phyloP scores from a whole-genome alignment of 2,888 invertebrate genomes.

The Ormyrus nitidulus region DNA sequence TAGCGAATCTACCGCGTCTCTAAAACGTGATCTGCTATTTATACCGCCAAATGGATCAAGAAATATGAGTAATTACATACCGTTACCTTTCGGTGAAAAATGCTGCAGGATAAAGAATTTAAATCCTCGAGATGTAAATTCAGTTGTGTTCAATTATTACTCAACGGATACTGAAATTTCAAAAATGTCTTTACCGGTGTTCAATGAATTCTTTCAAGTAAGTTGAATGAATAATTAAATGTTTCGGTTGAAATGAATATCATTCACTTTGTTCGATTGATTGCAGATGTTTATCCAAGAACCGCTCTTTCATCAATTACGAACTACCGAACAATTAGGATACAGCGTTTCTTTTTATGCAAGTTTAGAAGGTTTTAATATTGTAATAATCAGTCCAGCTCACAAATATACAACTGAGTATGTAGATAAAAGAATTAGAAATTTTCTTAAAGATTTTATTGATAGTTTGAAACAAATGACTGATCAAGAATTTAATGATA shows the following conservation, averaged over 20 bases:
- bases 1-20: constrained; percentile 77
- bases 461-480: constrained; percentile 79
- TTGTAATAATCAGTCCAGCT: constrained; percentile 87
- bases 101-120: constrained; percentile 84
- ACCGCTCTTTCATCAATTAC: constrained; percentile 88
- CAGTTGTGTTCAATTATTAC: constrained; percentile 90
- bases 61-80: constrained; percentile 77
- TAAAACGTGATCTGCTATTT: constrained; percentile 77
- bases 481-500: constrained; percentile 80
- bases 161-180: constrained; percentile 83
- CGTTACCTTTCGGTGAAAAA: constrained; percentile 83
- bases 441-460: constrained; percentile 81
- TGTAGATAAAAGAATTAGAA: constrained; percentile 84
- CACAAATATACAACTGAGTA: constrained; percentile 82
- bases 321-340: constrained; percentile 93
- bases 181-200: constrained; percentile 77
- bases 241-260: neutral
- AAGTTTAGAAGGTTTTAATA: constrained; percentile 85
- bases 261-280: neutral
- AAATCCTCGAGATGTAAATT: constrained; percentile 86
- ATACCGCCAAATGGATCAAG: constrained; percentile 70
- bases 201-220: constrained; percentile 86
- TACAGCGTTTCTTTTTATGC: constrained; percentile 86
- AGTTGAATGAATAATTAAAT: constrained; percentile 37
- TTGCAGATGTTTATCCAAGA: constrained; percentile 85